These are phyloP conservation scores for Zelostemma sp. DNA, from an alignment of 1,140 invertebrate species.

Conservation along the genomic window DNA sequence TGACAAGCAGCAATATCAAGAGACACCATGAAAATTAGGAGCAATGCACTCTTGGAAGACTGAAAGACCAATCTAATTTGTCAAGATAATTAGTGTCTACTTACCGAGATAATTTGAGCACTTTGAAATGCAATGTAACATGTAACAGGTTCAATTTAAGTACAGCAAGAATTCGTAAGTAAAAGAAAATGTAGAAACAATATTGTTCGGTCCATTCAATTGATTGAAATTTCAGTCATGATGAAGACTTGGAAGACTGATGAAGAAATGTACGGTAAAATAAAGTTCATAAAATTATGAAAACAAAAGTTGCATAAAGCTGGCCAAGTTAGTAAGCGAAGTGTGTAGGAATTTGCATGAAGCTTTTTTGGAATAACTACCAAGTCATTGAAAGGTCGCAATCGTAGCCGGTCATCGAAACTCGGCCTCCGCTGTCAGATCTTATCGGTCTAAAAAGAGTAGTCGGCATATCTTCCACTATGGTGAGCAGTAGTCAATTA, in stretches of 20 bases:
- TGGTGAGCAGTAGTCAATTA: constrained; percentile 46
- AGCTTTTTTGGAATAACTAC: constrained; percentile 39
- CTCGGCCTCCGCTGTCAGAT: constrained; percentile 55
- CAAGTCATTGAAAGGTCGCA: constrained; percentile 47
- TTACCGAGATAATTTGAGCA: constrained; percentile 6
- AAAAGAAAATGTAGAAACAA: too few species aligned
- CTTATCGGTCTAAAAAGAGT: constrained; percentile 47
- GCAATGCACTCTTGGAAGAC: constrained; percentile 21
- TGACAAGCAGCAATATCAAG: constrained; percentile 27
- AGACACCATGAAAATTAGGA: constrained; percentile 28
- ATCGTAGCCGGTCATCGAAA: constrained; percentile 53
- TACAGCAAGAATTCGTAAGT: too few species aligned
- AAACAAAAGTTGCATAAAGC: too few species aligned
- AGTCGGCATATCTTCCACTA: constrained; percentile 49
- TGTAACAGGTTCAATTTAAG: too few species aligned
- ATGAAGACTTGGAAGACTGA: too few species aligned
- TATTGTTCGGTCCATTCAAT: too few species aligned
- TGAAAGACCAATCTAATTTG: constrained; percentile 43
- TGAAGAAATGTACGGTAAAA: too few species aligned
- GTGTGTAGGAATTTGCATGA: constrained; percentile 21
- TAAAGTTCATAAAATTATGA: too few species aligned
- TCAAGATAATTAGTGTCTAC: constrained; percentile 34
- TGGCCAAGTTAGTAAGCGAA: constrained; percentile 5
- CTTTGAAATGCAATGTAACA: neutral
- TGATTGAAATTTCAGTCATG: constrained; percentile 10